phyloP scores from a whole-genome alignment of 1,140 invertebrate species.

The Galendromus occidentalis region DNA sequence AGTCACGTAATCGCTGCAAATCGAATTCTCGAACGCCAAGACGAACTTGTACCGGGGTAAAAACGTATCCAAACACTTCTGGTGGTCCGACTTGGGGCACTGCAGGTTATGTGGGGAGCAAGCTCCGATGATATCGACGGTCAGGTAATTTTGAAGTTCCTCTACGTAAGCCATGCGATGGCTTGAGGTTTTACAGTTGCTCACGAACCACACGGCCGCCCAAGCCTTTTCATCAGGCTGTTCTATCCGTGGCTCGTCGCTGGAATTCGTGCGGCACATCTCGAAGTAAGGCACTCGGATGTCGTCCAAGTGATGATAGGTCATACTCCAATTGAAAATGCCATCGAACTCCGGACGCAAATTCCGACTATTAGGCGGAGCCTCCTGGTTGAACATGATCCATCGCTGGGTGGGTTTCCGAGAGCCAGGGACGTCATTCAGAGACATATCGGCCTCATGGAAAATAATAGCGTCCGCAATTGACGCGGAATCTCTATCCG shows the following conservation, averaged over 20 bases:
- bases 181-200: neutral
- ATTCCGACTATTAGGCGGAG: slow-evolving; percentile 25
- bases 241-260: neutral
- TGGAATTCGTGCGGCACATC: neutral
- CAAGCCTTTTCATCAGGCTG: neutral
- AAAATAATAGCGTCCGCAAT: slow-evolving; percentile 19
- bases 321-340: slow-evolving; percentile 32
- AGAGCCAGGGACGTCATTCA: slow-evolving; percentile 23
- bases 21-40: slow-evolving; percentile 50
- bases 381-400: slow-evolving; percentile 41
- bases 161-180: slow-evolving; percentile 15
- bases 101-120: slow-evolving; percentile 17
- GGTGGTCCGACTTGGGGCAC: slow-evolving; percentile 37
- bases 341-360: slow-evolving; percentile 12
- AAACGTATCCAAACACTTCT: slow-evolving; percentile 34
- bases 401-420: slow-evolving; percentile 33
- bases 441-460: slow-evolving; percentile 19
- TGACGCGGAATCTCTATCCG: slow-evolving; percentile 12
- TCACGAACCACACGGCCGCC: neutral
- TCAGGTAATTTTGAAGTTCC: slow-evolving; percentile 21
- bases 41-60: slow-evolving; percentile 45
- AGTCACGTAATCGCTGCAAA: slow-evolving; percentile 46
- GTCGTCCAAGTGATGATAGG: slow-evolving; percentile 27
- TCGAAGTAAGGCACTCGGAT: neutral
- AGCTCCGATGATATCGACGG: slow-evolving; percentile 24